These are phyloP conservation scores for Drosophila nannoptera DNA, from an alignment of 1,140 invertebrate genomes.

Conservation along the genomic window DNA sequence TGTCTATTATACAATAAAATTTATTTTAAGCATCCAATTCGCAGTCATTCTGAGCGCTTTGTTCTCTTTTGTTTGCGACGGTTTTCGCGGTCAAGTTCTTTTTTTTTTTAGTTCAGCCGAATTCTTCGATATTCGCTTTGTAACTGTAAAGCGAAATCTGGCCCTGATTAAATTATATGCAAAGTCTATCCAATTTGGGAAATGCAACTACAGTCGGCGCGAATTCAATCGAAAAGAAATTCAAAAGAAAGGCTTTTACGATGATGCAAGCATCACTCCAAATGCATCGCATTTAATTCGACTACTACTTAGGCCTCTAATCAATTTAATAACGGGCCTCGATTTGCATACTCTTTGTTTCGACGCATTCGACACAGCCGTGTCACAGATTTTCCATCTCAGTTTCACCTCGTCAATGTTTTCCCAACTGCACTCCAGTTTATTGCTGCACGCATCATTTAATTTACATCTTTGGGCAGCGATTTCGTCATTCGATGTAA, in stretches of 20 bases:
- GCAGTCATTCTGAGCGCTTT: background rate
- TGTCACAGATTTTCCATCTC: constrained; percentile 55
- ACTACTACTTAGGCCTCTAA: constrained; percentile 27
- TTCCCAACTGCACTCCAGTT: constrained; percentile 22
- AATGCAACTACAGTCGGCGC: constrained; percentile 25
- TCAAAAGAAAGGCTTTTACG: constrained; percentile 55
- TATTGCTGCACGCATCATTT: constrained; percentile 30
- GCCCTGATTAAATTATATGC: constrained; percentile 55
- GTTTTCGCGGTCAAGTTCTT: constrained; percentile 21
- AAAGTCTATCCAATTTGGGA: constrained; percentile 1
- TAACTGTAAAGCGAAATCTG: constrained; percentile 70
- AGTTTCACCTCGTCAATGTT: constrained; percentile 52
- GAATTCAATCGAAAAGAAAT: constrained; percentile 7
- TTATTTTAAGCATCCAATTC: constrained; percentile 27
- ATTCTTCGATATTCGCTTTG: constrained; percentile 31
- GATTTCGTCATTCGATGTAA: constrained; percentile 19
- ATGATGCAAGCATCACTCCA: constrained; percentile 47
- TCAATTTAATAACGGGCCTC: background rate
- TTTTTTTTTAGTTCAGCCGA: background rate
- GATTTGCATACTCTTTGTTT: constrained; percentile 53
- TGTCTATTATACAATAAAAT: constrained; percentile 47
- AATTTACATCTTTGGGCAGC: constrained; percentile 62
- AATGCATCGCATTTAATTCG: constrained; percentile 40
- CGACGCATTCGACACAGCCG: constrained; percentile 1
- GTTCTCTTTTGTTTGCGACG: constrained; percentile 14